Evolutionary conservation across 2,888 invertebrate species (phyloP), one percentile per base, ranked within the genome.

Genomic region (Drosophila mettleri): DNA sequence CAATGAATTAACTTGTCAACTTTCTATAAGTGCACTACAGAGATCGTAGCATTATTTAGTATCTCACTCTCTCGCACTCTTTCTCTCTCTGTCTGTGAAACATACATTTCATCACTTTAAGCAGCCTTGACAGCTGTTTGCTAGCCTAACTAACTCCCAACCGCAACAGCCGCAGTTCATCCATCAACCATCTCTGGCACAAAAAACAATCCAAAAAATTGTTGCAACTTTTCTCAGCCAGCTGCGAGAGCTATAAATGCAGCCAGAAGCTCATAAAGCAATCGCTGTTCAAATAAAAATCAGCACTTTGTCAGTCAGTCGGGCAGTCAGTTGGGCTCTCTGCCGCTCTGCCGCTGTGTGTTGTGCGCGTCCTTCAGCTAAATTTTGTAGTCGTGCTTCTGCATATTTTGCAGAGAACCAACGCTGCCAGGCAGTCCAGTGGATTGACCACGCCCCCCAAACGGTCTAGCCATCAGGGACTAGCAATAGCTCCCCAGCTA

Each of bases 321-420:
- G n/a, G n/a, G n/a, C n/a, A 31, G 51, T 51, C 38, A n/a, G 41
- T 41, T 41, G 10, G 24, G 38, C 48, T 7, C 59, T 54, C 39
- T 33, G 12, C 29, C 43, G 18, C 53, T 29, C 36, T 22, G 65
- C 51, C 48, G 48, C 39, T 6, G 33, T 43, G 16, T 22, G 14
- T 64, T 51, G 54, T 78, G 61, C 43, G 45, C 65, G 82, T 82
- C 87, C 82, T 85, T 87, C 79, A 73, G 71, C 70, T 45, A 49
- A 57, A 57, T 54, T 80, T 80, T 78, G 63, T 81, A 62, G 62
- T 69, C 74, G 74, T 86, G 76, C 85, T 61, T 70, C 61, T 87
- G 79, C 82, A 87, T 82, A 82, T 82, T 87, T 81, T 31, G 68
- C 61, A 68, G 57, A 55, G 58, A 18, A 55, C 39, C 49, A 29